A percentile compares a stretch with the other conserved stretches of the same genome.
phyloP scores from a whole-genome alignment of 2,113 vertebrate genomes.

The Eptesicus fuscus region DNA sequence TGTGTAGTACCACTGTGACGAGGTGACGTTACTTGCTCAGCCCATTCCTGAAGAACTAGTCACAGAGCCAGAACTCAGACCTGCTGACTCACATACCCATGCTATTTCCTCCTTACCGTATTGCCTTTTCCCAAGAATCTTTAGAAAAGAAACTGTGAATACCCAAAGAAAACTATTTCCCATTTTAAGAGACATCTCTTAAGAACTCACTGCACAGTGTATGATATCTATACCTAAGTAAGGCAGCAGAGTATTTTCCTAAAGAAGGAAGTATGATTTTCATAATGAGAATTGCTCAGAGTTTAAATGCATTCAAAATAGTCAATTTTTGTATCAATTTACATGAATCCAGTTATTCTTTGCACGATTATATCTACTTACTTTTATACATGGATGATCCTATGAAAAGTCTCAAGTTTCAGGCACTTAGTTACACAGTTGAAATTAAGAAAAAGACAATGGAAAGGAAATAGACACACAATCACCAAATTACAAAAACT shows the following conservation, averaged over 20 bases:
- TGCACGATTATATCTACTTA: background rate
- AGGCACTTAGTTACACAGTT: background rate
- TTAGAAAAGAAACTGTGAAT: background rate
- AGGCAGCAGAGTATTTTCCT: background rate
- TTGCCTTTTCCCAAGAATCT: background rate
- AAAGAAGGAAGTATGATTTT: background rate
- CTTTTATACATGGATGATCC: background rate
- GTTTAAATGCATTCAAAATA: background rate
- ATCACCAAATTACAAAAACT: background rate
- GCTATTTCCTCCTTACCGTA: background rate
- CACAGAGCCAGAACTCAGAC: background rate
- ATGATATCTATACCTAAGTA: background rate
- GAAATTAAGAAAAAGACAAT: conserved; percentile 24
- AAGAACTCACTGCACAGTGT: background rate
- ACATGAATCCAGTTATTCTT: background rate
- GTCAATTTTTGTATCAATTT: background rate
- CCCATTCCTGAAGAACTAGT: background rate
- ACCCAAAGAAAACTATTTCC: background rate
- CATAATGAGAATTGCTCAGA: background rate
- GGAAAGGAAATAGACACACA: background rate
- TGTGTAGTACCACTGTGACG: no score
- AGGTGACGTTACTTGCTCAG: background rate
- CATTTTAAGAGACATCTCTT: background rate
- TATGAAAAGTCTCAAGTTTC: background rate
- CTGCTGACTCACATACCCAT: background rate